These are phyloP conservation scores for Echinarachnius parma DNA, from an alignment of 53 echinoderm and acorn worm species.

Conservation along the genomic window DNA sequence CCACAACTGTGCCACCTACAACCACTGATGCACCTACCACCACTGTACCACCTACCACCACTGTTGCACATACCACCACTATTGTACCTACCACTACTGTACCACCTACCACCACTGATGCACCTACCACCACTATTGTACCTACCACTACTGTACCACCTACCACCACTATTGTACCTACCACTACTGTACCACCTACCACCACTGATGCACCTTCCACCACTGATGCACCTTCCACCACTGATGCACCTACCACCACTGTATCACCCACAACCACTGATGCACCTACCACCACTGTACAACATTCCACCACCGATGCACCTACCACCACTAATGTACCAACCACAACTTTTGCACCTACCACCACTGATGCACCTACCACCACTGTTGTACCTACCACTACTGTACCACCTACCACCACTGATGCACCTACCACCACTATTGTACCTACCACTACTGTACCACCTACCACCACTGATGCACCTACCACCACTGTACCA, in stretches of 20 bases:
- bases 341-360: neutral
- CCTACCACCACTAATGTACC: neutral
- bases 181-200: constrained; percentile 10
- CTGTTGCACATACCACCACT: neutral
- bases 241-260: neutral
- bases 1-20: neutral
- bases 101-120: neutral
- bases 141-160: neutral
- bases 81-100: neutral
- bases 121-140: neutral
- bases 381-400: constrained; percentile 1
- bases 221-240: neutral
- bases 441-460: neutral
- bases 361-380: neutral
- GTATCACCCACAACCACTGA: neutral
- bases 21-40: neutral
- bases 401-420: neutral
- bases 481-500: neutral
- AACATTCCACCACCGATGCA: neutral
- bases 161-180: neutral
- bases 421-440: constrained; percentile 3
- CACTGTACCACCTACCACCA: neutral
- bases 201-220: neutral
- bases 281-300: neutral
- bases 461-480: neutral